These are phyloP conservation scores for Riparia riparia DNA, from an alignment of 2,113 vertebrate species.

Conservation along the genomic window DNA sequence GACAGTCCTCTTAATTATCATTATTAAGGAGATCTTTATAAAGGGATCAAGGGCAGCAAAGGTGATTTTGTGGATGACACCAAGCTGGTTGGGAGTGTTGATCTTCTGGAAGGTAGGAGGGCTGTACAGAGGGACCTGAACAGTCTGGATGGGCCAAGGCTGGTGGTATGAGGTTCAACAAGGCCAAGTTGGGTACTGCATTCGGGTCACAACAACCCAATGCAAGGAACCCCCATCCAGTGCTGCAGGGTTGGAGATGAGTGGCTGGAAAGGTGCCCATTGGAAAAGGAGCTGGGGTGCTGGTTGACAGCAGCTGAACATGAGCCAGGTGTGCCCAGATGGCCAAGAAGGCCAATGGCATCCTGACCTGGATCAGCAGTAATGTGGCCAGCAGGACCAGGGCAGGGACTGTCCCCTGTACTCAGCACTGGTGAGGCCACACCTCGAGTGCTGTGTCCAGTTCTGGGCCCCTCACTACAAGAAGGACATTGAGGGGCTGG, in stretches of 20 bases:
- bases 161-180: background rate
- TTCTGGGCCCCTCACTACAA: background rate
- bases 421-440: background rate
- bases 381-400: background rate
- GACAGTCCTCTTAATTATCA: background rate
- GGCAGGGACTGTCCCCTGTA: background rate
- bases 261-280: background rate
- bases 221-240: background rate
- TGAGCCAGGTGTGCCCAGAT: background rate
- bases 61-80: background rate
- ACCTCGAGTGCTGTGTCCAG: rapidly evolving
- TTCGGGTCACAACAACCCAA: rapidly evolving
- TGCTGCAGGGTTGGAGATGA: background rate
- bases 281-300: background rate
- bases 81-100: background rate
- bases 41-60: background rate
- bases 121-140: background rate
- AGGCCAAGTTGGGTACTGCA: background rate
- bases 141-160: background rate
- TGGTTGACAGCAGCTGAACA: background rate
- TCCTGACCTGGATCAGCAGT: background rate
- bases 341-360: background rate
- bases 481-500: background rate
- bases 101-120: background rate
- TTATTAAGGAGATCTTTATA: background rate